Evolutionary conservation across 2,888 invertebrate genomes (phyloP).

Genomic region (Beris morrisii): DNA sequence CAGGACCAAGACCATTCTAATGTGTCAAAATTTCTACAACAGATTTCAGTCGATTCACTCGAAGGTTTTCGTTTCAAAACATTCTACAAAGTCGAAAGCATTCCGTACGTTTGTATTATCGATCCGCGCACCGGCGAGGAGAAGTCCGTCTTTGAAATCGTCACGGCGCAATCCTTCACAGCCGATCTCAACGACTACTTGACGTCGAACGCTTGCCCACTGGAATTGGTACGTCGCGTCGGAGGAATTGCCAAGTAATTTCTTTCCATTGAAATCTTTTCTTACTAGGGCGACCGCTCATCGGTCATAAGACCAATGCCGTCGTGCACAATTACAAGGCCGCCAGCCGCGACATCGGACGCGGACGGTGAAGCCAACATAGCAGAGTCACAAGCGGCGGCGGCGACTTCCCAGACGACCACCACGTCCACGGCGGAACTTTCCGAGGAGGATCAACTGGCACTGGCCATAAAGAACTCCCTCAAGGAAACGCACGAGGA

Average conservation of each 20-base stretch:
- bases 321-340: background rate
- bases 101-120: conserved; percentile 67
- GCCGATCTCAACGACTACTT: conserved; percentile 35
- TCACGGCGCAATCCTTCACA: conserved; percentile 47
- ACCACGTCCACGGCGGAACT: conserved; percentile 43
- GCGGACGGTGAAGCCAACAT: conserved; percentile 1
- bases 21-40: background rate
- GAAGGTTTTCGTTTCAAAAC: conserved; percentile 66
- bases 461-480: conserved; percentile 54
- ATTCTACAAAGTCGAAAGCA: conserved; percentile 64
- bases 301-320: background rate
- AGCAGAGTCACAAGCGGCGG: background rate
- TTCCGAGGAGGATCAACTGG: conserved; percentile 53
- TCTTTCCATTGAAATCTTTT: no score
- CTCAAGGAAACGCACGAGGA: conserved; percentile 46
- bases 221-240: conserved; percentile 2
- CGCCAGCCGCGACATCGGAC: background rate
- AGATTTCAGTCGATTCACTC: conserved; percentile 54
- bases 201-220: background rate
- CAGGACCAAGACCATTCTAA: background rate
- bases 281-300: background rate
- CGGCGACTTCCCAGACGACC: background rate
- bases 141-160: conserved; percentile 51
- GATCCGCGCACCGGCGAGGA: conserved; percentile 70
- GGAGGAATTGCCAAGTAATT: no score